phyloP scores from a whole-genome alignment of 2,888 invertebrate species.

The Epistrophe eligans region DNA sequence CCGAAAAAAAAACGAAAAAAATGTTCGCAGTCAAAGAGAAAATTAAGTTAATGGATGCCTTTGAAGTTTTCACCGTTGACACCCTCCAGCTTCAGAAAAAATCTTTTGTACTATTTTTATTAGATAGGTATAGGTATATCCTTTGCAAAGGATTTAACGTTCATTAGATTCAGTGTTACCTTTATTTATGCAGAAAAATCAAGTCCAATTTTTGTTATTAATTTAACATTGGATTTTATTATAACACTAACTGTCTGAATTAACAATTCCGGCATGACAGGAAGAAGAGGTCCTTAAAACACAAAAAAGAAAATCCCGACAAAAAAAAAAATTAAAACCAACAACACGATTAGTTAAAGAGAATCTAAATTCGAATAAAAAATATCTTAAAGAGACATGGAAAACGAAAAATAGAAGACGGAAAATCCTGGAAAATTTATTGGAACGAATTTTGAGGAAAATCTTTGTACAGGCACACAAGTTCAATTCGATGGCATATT shows the following conservation, averaged over 20 bases:
- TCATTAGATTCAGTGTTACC: not conserved
- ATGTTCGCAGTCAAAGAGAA: constrained; percentile 7
- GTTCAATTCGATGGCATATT: constrained; percentile 59
- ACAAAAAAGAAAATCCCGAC: constrained; percentile 29
- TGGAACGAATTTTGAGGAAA: constrained; percentile 61
- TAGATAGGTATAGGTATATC: not conserved
- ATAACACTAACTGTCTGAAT: constrained; percentile 32
- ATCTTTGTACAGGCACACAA: constrained; percentile 48
- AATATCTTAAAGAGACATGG: constrained; percentile 39
- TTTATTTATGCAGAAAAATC: constrained; percentile 6
- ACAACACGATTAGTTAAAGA: constrained; percentile 46
- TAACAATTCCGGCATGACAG: constrained; percentile 59
- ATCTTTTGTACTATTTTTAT: not conserved
- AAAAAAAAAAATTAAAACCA: constrained; percentile 25
- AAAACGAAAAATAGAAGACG: constrained; percentile 38
- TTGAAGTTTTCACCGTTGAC: constrained; percentile 48
- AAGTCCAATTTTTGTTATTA: constrained; percentile 13
- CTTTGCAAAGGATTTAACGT: not conserved
- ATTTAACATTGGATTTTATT: constrained; percentile 13
- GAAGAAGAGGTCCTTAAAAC: constrained; percentile 17
- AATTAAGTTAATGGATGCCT: constrained; percentile 27
- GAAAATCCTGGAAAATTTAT: constrained; percentile 68
- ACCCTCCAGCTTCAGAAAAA: constrained; percentile 21
- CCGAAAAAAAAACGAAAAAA: constrained; percentile 2
- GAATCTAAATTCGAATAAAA: constrained; percentile 46